Evolutionary conservation across 2,797 vertebrate species (phyloP).

Genomic region (Sebastes iracundus): DNA sequence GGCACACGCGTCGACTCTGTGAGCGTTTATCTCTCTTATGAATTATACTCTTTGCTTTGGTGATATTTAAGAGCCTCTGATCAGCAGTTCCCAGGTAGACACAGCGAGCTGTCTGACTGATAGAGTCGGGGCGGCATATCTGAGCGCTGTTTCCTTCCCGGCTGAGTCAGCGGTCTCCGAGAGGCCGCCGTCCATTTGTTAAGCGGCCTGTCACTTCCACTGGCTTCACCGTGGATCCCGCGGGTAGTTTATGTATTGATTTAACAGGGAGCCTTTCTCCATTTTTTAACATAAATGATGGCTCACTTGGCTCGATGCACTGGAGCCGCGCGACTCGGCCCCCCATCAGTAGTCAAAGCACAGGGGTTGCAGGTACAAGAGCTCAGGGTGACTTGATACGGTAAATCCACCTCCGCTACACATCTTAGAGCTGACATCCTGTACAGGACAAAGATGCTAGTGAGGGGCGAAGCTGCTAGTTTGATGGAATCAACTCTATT

Average conservation of each 20-base stretch:
- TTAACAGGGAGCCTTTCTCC: slow-evolving; percentile 74
- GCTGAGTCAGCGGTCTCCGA: slow-evolving; percentile 76
- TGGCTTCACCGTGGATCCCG: slow-evolving; percentile 72
- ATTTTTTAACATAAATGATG: slow-evolving; percentile 82
- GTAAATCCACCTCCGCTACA: slow-evolving; percentile 32
- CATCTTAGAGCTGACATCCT: slow-evolving; percentile 12
- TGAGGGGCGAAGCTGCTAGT: neutral
- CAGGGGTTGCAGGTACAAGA: slow-evolving; percentile 40
- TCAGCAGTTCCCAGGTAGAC: slow-evolving; percentile 71
- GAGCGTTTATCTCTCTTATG: slow-evolving; percentile 55
- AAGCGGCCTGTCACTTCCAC: slow-evolving; percentile 75
- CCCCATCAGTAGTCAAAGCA: slow-evolving; percentile 47
- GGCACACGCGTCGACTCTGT: neutral
- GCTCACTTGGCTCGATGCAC: slow-evolving; percentile 65
- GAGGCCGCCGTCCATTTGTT: slow-evolving; percentile 77
- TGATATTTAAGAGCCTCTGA: slow-evolving; percentile 77
- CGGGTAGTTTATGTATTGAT: slow-evolving; percentile 84
- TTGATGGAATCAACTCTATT: slow-evolving; percentile 17
- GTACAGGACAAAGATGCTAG: neutral
- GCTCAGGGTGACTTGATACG: neutral
- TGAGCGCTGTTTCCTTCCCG: slow-evolving; percentile 29
- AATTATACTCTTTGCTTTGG: slow-evolving; percentile 72
- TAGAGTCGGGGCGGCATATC: neutral
- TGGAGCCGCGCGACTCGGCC: slow-evolving; percentile 16
- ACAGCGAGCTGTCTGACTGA: slow-evolving; percentile 54